Conservation (phyloP, 2,797 vertebrate species). For the Loris lydekkerianus region DNA sequence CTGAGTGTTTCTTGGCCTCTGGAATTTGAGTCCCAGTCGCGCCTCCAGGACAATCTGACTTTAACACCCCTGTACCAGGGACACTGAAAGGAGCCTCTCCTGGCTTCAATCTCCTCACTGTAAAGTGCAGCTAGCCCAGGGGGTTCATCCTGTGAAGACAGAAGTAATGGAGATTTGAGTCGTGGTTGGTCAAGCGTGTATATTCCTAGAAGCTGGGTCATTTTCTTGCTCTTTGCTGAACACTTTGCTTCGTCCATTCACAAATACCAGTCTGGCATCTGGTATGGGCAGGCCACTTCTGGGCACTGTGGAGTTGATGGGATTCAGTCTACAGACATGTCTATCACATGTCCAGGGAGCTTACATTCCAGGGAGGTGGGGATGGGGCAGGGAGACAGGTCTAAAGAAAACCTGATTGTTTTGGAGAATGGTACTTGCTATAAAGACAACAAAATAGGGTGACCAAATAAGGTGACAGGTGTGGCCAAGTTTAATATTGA, state of each 20-base stretch:
- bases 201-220: neutral
- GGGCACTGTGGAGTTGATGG: fast-evolving
- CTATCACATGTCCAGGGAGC: too few relatives aligned
- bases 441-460: neutral
- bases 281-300: fast-evolving
- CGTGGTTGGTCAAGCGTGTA: neutral
- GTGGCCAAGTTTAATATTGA: neutral
- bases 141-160: neutral
- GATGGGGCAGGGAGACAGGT: neutral
- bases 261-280: fast-evolving
- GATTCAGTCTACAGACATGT: fast-evolving
- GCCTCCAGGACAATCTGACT: neutral
- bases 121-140: fast-evolving
- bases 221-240: neutral
- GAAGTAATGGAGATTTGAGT: too few relatives aligned
- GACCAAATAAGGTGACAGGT: fast-evolving
- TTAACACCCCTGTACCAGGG: neutral
- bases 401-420: neutral
- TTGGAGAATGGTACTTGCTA: neutral
- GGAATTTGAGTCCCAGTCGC: neutral
- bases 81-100: neutral
- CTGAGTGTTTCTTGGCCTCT: neutral
- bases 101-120: fast-evolving
- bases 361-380: fast-evolving
- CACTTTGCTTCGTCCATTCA: fast-evolving